Percentiles rank a stretch among this genome's conserved stretches.
phyloP scores from a whole-genome alignment of 2,113 vertebrate genomes.

The Dunckerocampus dactyliophorus region DNA sequence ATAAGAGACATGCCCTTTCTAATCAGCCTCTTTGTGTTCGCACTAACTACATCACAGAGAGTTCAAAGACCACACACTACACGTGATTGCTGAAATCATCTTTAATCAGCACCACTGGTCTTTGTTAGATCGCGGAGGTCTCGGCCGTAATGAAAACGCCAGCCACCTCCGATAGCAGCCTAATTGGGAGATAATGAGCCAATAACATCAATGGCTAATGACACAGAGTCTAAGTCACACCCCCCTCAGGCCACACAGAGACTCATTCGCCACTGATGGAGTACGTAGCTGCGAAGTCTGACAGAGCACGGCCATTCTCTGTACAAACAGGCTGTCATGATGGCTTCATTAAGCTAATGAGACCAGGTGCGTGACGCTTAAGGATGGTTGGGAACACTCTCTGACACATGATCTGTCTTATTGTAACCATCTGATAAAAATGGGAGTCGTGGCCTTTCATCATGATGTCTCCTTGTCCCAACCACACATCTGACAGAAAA shows the following conservation, averaged over 20 bases:
- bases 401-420: conserved; percentile 32
- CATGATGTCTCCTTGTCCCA: not conserved
- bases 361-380: conserved; percentile 45
- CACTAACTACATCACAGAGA: conserved; percentile 65
- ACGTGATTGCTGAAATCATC: conserved; percentile 68
- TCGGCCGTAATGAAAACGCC: conserved; percentile 65
- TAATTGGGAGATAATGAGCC: conserved; percentile 75
- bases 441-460: not conserved
- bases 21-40: conserved; percentile 68
- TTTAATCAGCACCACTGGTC: conserved; percentile 67
- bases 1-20: conserved; percentile 66
- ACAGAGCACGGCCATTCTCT: conserved; percentile 47
- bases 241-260: conserved; percentile 66
- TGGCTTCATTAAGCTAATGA: conserved; percentile 66
- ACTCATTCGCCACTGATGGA: conserved; percentile 65
- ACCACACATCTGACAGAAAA: not conserved
- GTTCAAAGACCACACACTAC: conserved; percentile 66
- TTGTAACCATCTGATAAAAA: conserved; percentile 15
- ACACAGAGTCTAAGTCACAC: conserved; percentile 67
- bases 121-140: conserved; percentile 67
- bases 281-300: conserved; percentile 54
- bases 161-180: conserved; percentile 68
- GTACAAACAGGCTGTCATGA: conserved; percentile 62
- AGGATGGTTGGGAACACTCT: conserved; percentile 39
- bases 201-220: conserved; percentile 74